Evolutionary conservation across 2,797 vertebrate species (phyloP).

Genomic region (Sebastes umbrosus): DNA sequence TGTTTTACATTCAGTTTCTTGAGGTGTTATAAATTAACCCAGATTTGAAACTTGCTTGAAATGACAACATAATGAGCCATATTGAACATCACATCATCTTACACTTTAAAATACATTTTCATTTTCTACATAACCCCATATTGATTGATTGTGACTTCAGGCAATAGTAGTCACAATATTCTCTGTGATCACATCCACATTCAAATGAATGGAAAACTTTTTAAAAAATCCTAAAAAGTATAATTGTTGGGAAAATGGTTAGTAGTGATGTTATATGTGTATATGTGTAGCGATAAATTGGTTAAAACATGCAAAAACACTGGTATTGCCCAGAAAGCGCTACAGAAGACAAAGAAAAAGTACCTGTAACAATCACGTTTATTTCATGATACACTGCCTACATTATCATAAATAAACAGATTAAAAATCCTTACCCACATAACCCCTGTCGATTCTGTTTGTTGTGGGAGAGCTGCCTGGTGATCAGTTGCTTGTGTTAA

Average conservation of each 20-base stretch:
- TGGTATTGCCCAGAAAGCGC: neutral
- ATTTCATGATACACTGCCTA: conserved; percentile 79
- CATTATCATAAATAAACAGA: conserved; percentile 80
- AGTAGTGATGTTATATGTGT: too few species aligned
- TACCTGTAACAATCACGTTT: conserved; percentile 67
- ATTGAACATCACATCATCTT: neutral
- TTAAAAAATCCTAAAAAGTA: neutral
- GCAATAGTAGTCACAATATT: neutral
- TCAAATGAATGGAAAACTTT: neutral
- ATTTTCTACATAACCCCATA: neutral
- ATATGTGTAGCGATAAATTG: neutral
- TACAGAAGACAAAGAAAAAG: conserved; percentile 3
- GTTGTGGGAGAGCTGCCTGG: conserved; percentile 71
- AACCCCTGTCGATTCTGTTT: conserved; percentile 66
- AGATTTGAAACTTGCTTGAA: neutral
- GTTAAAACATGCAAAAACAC: neutral
- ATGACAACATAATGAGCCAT: neutral
- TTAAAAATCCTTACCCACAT: conserved; percentile 80
- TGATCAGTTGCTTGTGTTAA: conserved; percentile 47
- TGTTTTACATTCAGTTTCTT: neutral
- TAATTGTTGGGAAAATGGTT: neutral
- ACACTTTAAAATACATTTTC: neutral
- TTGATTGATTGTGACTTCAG: neutral
- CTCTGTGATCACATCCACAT: neutral
- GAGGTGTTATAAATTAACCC: neutral